These are phyloP conservation scores for Charaxes varanes DNA, from an alignment of 1,140 invertebrate species.

Conservation along the genomic window DNA sequence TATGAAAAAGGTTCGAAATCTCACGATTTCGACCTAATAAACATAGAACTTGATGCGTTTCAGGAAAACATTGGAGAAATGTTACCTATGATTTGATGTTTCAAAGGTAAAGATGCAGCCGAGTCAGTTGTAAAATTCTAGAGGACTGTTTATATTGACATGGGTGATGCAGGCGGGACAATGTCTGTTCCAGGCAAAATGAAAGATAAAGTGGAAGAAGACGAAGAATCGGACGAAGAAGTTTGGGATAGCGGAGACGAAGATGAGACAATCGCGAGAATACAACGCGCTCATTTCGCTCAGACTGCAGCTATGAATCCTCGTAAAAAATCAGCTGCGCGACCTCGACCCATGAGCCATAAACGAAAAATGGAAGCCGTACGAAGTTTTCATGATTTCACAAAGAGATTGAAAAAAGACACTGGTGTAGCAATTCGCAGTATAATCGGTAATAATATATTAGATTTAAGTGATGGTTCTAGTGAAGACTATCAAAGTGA, in stretches of 20 bases:
- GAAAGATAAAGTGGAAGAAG: conserved; percentile 42
- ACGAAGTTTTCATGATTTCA: conserved; percentile 69
- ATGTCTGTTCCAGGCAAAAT: conserved; percentile 47
- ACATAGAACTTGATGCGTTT: conserved; percentile 16
- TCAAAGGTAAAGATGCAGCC: conserved; percentile 25
- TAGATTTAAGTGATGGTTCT: conserved; percentile 69
- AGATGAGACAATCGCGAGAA: conserved; percentile 63
- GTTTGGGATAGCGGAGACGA: conserved; percentile 60
- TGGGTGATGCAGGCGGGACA: conserved; percentile 48
- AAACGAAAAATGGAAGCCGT: conserved; percentile 70
- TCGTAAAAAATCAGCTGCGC: conserved; percentile 40
- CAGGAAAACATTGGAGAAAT: conserved; percentile 17
- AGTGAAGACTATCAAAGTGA: conserved; percentile 60
- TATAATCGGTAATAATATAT: conserved; percentile 66
- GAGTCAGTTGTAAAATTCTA: conserved; percentile 20
- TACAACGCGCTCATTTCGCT: conserved; percentile 61
- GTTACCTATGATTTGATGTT: conserved; percentile 18
- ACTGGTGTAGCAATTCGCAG: conserved; percentile 69
- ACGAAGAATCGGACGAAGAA: conserved; percentile 56
- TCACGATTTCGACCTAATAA: conserved; percentile 7
- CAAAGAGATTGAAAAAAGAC: conserved; percentile 72
- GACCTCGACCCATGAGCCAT: conserved; percentile 52
- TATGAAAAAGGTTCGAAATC: conserved; percentile 7
- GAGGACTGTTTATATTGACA: conserved; percentile 30
- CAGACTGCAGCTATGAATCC: conserved; percentile 58